Conservation (phyloP, 2,113 vertebrate species). For the Megaceryle maxima region DNA sequence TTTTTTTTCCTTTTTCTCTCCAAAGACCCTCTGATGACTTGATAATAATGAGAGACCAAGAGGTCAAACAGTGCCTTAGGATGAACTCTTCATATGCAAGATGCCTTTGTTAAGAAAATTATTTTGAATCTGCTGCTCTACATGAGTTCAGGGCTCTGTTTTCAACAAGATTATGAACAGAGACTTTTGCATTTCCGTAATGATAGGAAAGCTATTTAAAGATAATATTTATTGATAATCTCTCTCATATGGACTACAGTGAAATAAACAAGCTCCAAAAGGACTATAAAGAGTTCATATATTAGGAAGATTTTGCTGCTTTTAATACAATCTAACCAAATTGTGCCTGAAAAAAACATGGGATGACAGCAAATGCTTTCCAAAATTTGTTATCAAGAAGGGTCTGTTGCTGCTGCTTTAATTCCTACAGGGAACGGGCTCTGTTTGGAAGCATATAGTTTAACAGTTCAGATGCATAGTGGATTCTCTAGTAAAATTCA, state of each 20-base stretch:
- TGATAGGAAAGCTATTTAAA: conserved; percentile 37
- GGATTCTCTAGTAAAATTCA: conserved; percentile 28
- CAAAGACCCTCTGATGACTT: conserved; percentile 62
- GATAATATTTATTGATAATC: conserved; percentile 51
- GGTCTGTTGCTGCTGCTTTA: background rate
- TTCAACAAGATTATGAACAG: conserved; percentile 40
- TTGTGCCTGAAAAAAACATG: background rate
- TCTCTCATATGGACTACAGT: background rate
- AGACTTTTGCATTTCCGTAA: conserved; percentile 49
- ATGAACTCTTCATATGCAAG: conserved; percentile 64
- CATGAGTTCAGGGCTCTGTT: conserved; percentile 61
- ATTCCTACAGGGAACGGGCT: background rate
- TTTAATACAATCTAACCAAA: background rate
- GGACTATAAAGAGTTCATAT: background rate
- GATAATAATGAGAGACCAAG: conserved; percentile 68
- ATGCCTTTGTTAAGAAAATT: conserved; percentile 71
- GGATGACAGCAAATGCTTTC: conserved; percentile 1
- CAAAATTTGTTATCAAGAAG: background rate
- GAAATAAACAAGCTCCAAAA: background rate
- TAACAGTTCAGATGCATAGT: conserved; percentile 5
- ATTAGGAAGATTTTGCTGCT: conserved; percentile 2
- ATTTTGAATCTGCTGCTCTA: conserved; percentile 63
- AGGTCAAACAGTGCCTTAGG: conserved; percentile 67
- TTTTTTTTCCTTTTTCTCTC: conserved; percentile 2
- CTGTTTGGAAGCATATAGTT: background rate